These are phyloP conservation scores for Drepana arcuata DNA, from an alignment of 1,140 invertebrate species.

Conservation along the genomic window DNA sequence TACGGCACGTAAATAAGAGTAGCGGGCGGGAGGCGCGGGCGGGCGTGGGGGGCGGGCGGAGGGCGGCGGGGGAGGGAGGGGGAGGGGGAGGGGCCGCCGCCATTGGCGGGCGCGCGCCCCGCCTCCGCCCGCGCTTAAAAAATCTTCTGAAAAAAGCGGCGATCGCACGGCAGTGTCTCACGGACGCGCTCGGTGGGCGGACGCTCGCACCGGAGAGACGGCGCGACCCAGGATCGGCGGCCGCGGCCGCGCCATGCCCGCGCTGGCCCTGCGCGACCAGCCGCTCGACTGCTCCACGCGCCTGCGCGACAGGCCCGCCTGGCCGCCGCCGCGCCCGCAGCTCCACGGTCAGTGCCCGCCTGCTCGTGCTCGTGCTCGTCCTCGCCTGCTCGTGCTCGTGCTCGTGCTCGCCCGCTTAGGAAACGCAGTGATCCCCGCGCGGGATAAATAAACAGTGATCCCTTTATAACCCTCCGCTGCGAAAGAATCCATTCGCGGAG, in stretches of 20 bases:
- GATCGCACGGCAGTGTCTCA: conserved; percentile 54
- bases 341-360: conserved; percentile 48
- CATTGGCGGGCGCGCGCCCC: conserved; percentile 30
- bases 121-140: conserved; percentile 23
- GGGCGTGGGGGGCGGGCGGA: conserved; percentile 15
- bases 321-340: conserved; percentile 42
- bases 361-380: conserved; percentile 3
- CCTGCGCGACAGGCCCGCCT: conserved; percentile 55
- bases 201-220: conserved; percentile 49
- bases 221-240: conserved; percentile 53
- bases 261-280: conserved; percentile 65
- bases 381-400: conserved; percentile 7
- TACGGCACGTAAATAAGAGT: conserved; percentile 64
- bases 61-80: conserved; percentile 17
- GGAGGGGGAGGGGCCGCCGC: conserved; percentile 16
- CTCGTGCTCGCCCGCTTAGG: too few species aligned
- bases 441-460: too few species aligned
- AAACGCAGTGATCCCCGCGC: too few species aligned
- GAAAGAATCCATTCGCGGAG: conserved; percentile 1
- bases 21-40: conserved; percentile 12
- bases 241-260: conserved; percentile 64
- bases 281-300: conserved; percentile 66
- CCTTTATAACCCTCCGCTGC: too few species aligned
- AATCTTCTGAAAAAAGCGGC: conserved; percentile 48
- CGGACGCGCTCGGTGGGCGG: conserved; percentile 53